Evolutionary conservation across 2,113 vertebrate genomes (phyloP).

Genomic region (Chionis minor): DNA sequence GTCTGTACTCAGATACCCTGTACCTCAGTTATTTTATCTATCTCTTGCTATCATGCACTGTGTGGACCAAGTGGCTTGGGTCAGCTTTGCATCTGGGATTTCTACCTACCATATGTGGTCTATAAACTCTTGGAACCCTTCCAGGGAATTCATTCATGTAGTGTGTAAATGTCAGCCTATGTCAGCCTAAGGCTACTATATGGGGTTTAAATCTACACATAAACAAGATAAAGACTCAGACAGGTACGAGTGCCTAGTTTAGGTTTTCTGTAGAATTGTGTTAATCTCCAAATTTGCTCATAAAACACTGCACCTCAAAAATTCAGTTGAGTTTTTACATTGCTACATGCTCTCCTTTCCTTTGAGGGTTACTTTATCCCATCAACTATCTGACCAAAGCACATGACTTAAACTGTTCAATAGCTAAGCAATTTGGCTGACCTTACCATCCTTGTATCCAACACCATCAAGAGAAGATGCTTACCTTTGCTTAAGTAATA

Average conservation of each 20-base stretch:
- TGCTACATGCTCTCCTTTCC: neutral
- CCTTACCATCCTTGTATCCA: neutral
- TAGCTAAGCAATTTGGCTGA: neutral
- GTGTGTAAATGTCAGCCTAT: neutral
- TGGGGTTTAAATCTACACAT: neutral
- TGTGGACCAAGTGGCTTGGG: fast-evolving
- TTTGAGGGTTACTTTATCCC: neutral
- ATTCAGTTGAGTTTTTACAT: neutral
- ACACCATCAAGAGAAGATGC: neutral
- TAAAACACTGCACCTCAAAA: neutral
- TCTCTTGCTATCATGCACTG: neutral
- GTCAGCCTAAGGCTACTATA: neutral
- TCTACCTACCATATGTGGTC: neutral
- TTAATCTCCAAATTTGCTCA: neutral
- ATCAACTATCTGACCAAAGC: neutral
- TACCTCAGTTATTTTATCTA: neutral
- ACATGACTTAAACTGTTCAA: neutral
- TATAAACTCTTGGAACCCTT: neutral
- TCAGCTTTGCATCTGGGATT: neutral
- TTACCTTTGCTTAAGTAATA: neutral
- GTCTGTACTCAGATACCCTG: neutral
- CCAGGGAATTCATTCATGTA: neutral
- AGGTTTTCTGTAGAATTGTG: neutral
- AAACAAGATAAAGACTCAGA: neutral
- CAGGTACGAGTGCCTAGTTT: neutral